These are phyloP conservation scores for Hydrolagus affinis DNA, from an alignment of 2,113 vertebrate species.

Conservation along the genomic window DNA sequence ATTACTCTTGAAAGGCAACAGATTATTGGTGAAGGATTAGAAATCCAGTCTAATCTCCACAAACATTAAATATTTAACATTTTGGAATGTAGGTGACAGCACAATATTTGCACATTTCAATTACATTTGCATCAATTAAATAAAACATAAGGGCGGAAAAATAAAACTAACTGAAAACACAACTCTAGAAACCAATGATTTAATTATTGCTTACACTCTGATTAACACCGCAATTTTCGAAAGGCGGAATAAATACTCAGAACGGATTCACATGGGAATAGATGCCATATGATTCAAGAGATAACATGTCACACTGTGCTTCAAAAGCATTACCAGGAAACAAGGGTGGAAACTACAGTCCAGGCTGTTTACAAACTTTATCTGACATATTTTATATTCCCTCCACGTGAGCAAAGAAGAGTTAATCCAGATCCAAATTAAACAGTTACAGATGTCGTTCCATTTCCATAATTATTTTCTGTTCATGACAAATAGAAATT, in stretches of 20 bases:
- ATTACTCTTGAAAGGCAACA: background rate
- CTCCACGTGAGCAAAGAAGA: constrained; percentile 5
- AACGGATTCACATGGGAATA: constrained; percentile 20
- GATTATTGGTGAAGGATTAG: constrained; percentile 20
- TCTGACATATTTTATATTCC: constrained; percentile 11
- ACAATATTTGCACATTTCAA: constrained; percentile 7
- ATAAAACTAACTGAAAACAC: constrained; percentile 19
- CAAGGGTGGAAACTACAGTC: constrained; percentile 10
- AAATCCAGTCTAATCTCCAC: background rate
- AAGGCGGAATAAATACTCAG: background rate
- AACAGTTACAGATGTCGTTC: background rate
- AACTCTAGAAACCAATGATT: background rate
- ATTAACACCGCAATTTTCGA: constrained; percentile 18
- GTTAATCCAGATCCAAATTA: constrained; percentile 28
- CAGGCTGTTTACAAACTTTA: constrained; percentile 21
- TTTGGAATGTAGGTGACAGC: background rate
- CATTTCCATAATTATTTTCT: background rate
- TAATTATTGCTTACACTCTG: constrained; percentile 28
- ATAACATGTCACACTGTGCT: constrained; percentile 21
- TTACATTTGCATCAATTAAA: constrained; percentile 19
- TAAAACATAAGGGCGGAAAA: constrained; percentile 19
- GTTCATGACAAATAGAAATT: background rate
- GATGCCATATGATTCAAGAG: constrained; percentile 16
- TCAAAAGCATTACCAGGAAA: constrained; percentile 31
- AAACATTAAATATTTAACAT: constrained; percentile 4